A percentile compares a stretch with the other conserved stretches of the same genome.
Conservation (phyloP, 2,888 invertebrate genomes). For the Xanthostigma xanthostigma region DNA sequence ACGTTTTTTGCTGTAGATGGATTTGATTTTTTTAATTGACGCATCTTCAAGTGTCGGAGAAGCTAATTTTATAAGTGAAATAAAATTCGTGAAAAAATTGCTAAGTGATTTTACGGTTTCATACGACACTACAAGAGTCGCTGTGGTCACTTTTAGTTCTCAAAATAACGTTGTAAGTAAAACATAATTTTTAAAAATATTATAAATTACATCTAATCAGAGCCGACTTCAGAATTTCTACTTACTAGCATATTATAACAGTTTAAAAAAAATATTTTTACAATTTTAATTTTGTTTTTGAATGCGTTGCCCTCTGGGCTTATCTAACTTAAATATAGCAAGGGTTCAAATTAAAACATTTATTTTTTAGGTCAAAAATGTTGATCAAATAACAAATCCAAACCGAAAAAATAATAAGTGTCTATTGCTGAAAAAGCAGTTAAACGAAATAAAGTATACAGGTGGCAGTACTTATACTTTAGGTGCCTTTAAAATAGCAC, state of each 20-base stretch:
- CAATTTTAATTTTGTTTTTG: too few species aligned
- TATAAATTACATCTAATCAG: not conserved
- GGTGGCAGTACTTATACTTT: conserved; percentile 55
- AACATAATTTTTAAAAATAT: not conserved
- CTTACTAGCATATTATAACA: too few species aligned
- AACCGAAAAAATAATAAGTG: conserved; percentile 44
- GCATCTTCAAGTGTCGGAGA: conserved; percentile 53
- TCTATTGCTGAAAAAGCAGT: conserved; percentile 39
- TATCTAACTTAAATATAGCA: not conserved
- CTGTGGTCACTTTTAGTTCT: conserved; percentile 50
- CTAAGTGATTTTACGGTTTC: conserved; percentile 48
- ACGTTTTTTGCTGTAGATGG: conserved; percentile 25
- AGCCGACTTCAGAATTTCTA: too few species aligned
- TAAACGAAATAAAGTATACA: conserved; percentile 41
- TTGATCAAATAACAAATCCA: conserved; percentile 43
- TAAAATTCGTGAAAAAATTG: conserved; percentile 46
- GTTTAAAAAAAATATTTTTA: too few species aligned
- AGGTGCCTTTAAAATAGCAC: conserved; percentile 48
- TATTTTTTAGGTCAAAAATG: conserved; percentile 22
- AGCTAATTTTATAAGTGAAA: conserved; percentile 46
- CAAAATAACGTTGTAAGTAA: conserved; percentile 34
- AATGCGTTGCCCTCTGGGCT: not conserved
- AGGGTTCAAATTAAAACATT: not conserved
- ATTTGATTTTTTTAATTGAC: conserved; percentile 52
- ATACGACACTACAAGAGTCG: conserved; percentile 42